Evolutionary conservation across 2,797 vertebrate genomes (phyloP).

Genomic region (Cossypha niveicapilla): DNA sequence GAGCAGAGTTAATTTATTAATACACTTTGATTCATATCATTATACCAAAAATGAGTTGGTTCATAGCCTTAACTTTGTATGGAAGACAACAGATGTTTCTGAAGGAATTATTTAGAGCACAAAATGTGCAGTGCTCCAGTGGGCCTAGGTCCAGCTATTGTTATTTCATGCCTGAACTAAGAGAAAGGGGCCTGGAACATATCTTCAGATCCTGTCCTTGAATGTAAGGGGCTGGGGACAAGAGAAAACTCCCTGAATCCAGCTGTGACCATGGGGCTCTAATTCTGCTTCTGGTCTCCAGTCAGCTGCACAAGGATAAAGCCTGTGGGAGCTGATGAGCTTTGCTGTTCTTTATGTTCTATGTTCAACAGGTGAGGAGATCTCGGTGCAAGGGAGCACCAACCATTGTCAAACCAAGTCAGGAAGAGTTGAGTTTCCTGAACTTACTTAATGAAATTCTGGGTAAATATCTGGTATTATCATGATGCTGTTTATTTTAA

Average conservation of each 20-base stretch:
- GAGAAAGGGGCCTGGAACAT: not conserved
- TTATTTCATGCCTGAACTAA: not conserved
- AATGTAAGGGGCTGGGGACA: rapidly evolving
- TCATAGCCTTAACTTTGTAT: not conserved
- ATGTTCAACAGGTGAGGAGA: not conserved
- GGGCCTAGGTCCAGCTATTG: not conserved
- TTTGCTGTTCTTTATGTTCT: not conserved
- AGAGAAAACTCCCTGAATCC: not conserved
- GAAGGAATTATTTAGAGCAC: not conserved
- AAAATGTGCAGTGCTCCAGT: not conserved
- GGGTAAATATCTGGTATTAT: not conserved
- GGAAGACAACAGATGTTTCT: not conserved
- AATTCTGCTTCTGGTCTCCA: not conserved
- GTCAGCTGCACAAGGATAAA: not conserved
- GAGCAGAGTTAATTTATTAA: not conserved
- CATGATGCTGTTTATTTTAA: not conserved
- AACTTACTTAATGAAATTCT: not conserved
- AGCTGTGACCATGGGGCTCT: not conserved
- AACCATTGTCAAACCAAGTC: rapidly evolving
- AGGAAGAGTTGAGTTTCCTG: not conserved
- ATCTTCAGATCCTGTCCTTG: not conserved
- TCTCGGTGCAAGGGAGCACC: not conserved
- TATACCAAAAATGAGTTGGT: not conserved
- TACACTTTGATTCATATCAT: not conserved
- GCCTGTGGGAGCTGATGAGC: not conserved